Conservation (phyloP, 2,888 invertebrate species). For the Eustalomyia histrio region DNA sequence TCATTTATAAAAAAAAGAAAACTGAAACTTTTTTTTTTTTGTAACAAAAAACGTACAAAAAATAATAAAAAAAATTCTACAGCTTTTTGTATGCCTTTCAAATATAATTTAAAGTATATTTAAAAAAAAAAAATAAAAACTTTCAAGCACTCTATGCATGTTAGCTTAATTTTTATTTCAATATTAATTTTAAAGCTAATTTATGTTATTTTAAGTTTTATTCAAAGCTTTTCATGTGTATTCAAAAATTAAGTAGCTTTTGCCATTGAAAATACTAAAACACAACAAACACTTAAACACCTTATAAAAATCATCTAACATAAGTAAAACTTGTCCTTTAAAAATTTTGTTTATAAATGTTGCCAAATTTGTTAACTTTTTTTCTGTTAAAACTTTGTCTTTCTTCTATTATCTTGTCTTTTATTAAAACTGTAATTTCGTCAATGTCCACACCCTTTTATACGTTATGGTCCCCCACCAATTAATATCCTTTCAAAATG, state of each 20-base stretch:
- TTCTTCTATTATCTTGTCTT: conserved; percentile 10
- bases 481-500: conserved; percentile 29
- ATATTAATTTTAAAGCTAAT: neutral
- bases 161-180: conserved; percentile 25
- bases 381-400: conserved; percentile 26
- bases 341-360: no score
- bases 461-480: conserved; percentile 11
- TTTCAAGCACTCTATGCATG: conserved; percentile 49
- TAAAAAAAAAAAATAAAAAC: no score
- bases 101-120: conserved; percentile 15
- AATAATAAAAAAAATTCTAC: neutral
- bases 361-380: conserved; percentile 25
- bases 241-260: conserved; percentile 18
- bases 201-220: conserved; percentile 6
- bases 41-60: neutral
- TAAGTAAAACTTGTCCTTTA: neutral
- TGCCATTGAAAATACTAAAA: neutral
- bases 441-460: neutral
- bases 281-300: no score
- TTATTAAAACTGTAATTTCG: conserved; percentile 6
- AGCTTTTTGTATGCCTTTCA: neutral
- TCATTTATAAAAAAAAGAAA: conserved; percentile 22
- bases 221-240: conserved; percentile 45
- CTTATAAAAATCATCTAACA: neutral
- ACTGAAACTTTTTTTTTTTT: conserved; percentile 36